Evolutionary conservation across 1,140 invertebrate genomes (phyloP).

Genomic region (Cydia splendana): DNA sequence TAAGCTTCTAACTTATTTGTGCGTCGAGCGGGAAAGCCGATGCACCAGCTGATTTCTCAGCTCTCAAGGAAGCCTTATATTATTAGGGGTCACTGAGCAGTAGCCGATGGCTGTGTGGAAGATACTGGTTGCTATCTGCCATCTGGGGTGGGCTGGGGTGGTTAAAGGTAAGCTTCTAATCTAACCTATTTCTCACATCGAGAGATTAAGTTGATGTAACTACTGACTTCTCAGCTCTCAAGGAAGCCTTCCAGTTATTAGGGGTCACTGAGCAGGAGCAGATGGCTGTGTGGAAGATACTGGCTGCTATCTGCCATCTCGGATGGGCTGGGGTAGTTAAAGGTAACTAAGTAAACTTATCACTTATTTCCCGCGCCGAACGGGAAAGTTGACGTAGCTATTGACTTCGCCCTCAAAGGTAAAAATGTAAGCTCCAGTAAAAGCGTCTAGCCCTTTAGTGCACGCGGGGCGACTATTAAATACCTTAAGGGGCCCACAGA

Average conservation of each 20-base stretch:
- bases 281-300: constrained; percentile 90
- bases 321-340: constrained; percentile 80
- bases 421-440: no score
- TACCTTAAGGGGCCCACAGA: no score
- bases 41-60: constrained; percentile 88
- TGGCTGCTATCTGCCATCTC: constrained; percentile 95
- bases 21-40: constrained; percentile 88
- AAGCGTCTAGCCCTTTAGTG: no score
- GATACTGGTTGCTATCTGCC: constrained; percentile 94
- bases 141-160: constrained; percentile 92
- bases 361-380: background rate
- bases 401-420: no score
- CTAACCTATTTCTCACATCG: constrained; percentile 74
- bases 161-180: constrained; percentile 81
- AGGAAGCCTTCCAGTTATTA: constrained; percentile 87
- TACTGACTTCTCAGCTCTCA: constrained; percentile 88
- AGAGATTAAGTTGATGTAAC: constrained; percentile 90
- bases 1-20: constrained; percentile 21
- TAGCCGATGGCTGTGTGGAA: constrained; percentile 92
- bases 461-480: no score
- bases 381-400: no score
- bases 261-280: constrained; percentile 88
- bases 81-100: constrained; percentile 86
- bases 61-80: constrained; percentile 88
- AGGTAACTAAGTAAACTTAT: constrained; percentile 1